A percentile compares a stretch with the other conserved stretches of the same genome.
phyloP scores from a whole-genome alignment of 1,140 invertebrate genomes.

The Cherax destructor region DNA sequence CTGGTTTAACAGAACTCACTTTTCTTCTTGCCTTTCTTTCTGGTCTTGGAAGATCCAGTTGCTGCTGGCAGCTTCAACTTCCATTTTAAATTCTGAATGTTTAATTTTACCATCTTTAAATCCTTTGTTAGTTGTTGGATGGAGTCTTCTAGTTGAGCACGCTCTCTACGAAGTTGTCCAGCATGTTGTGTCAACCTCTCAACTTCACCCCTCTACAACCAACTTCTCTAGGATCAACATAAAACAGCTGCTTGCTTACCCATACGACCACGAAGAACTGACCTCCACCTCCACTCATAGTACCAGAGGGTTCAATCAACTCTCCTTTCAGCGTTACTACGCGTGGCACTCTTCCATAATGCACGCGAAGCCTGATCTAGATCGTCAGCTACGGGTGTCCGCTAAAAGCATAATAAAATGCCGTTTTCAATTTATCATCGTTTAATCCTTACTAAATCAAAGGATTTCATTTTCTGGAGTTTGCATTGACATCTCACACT shows the following conservation, averaged over 20 bases:
- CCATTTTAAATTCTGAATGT: conserved; percentile 78
- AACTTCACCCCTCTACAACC: conserved; percentile 77
- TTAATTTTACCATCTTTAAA: conserved; percentile 77
- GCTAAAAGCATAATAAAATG: conserved; percentile 94
- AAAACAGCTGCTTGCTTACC: conserved; percentile 82
- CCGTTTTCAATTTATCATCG: conserved; percentile 86
- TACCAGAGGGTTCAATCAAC: conserved; percentile 91
- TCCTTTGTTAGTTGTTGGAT: conserved; percentile 76
- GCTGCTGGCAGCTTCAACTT: conserved; percentile 79
- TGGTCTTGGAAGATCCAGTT: conserved; percentile 79
- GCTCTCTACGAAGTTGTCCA: conserved; percentile 73
- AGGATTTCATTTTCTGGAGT: conserved; percentile 89
- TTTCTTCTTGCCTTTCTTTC: conserved; percentile 84
- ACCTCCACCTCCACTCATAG: conserved; percentile 94
- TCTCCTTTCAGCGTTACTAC: conserved; percentile 95
- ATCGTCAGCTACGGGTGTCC: conserved; percentile 91
- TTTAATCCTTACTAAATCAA: conserved; percentile 91
- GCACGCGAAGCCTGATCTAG: conserved; percentile 92
- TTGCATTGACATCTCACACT: conserved; percentile 63
- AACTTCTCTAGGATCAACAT: conserved; percentile 78
- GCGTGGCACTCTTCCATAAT: conserved; percentile 85
- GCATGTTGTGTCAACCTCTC: conserved; percentile 76
- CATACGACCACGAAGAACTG: conserved; percentile 83
- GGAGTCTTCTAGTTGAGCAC: conserved; percentile 78
- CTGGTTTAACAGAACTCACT: conserved; percentile 81